Conservation (phyloP, 2,888 invertebrate genomes). For the Geotrupes spiniger region DNA sequence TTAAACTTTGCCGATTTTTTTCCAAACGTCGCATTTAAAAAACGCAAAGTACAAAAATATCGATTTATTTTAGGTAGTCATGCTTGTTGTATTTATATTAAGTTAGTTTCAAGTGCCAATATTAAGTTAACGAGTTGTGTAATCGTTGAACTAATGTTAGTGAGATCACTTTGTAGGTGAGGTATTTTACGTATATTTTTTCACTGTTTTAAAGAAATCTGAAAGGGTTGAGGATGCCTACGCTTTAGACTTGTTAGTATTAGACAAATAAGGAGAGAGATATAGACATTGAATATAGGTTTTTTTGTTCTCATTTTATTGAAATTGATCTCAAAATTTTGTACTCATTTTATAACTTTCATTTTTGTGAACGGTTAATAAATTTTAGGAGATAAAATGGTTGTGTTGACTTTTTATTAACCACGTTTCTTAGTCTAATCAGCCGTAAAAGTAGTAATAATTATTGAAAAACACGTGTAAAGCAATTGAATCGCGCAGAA, state of each 20-base stretch:
- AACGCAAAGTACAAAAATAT: not conserved
- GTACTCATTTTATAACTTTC: slow-evolving; percentile 11
- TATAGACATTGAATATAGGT: slow-evolving; percentile 15
- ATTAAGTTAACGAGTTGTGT: too few relatives aligned
- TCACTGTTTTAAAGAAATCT: not conserved
- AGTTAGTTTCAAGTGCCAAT: not conserved
- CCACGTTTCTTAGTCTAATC: not conserved
- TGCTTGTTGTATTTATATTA: not conserved
- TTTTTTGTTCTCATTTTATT: slow-evolving; percentile 11
- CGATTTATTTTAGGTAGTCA: not conserved
- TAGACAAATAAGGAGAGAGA: slow-evolving; percentile 17
- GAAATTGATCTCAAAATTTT: slow-evolving; percentile 19
- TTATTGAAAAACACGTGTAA: too few relatives aligned
- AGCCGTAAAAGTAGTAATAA: too few relatives aligned
- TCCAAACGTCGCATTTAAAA: not conserved
- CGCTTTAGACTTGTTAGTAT: too few relatives aligned
- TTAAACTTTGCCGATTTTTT: too few relatives aligned
- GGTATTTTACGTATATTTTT: too few relatives aligned
- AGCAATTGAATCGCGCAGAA: too few relatives aligned
- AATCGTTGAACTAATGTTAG: not conserved
- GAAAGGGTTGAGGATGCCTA: not conserved
- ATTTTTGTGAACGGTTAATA: slow-evolving; percentile 17
- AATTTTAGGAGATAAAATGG: slow-evolving; percentile 1
- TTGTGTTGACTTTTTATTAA: not conserved
- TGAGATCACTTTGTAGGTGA: not conserved